phyloP scores from a whole-genome alignment of 2,797 vertebrate genomes.

The Chaetophractus vellerosus region DNA sequence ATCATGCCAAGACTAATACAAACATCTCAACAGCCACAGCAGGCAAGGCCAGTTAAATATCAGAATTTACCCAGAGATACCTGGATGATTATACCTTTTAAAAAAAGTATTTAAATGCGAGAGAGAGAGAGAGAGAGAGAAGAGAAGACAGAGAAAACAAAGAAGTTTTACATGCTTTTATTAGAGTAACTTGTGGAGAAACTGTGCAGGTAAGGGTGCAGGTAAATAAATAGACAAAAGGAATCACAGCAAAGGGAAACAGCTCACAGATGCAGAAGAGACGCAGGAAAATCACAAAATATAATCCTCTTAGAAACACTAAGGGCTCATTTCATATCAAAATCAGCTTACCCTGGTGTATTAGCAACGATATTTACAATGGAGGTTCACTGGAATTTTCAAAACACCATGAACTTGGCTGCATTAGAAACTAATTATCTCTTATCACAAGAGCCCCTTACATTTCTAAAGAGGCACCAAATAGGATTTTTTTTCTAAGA shows the following conservation, averaged over 20 bases:
- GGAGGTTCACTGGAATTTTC: slow-evolving; percentile 63
- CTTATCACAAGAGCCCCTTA: slow-evolving; percentile 80
- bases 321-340: slow-evolving; percentile 85
- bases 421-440: slow-evolving; percentile 42
- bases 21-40: slow-evolving; percentile 68
- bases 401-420: slow-evolving; percentile 43
- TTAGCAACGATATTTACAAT: slow-evolving; percentile 48
- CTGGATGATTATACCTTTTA: slow-evolving; percentile 71
- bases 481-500: slow-evolving; percentile 21
- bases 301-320: slow-evolving; percentile 87
- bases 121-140: background rate
- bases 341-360: slow-evolving; percentile 27
- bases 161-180: slow-evolving; percentile 64
- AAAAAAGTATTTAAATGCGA: slow-evolving; percentile 65
- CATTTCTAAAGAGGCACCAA: slow-evolving; percentile 84
- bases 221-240: slow-evolving; percentile 39
- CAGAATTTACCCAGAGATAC: slow-evolving; percentile 74
- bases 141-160: background rate
- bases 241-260: slow-evolving; percentile 70
- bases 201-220: slow-evolving; percentile 69
- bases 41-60: slow-evolving; percentile 52
- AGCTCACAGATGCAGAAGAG: slow-evolving; percentile 78
- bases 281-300: slow-evolving; percentile 82
- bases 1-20: slow-evolving; percentile 80
- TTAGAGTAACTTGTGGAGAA: slow-evolving; percentile 69